Evolutionary conservation across 2,797 vertebrate species (phyloP).

Genomic region (Hozukius guyotensis): DNA sequence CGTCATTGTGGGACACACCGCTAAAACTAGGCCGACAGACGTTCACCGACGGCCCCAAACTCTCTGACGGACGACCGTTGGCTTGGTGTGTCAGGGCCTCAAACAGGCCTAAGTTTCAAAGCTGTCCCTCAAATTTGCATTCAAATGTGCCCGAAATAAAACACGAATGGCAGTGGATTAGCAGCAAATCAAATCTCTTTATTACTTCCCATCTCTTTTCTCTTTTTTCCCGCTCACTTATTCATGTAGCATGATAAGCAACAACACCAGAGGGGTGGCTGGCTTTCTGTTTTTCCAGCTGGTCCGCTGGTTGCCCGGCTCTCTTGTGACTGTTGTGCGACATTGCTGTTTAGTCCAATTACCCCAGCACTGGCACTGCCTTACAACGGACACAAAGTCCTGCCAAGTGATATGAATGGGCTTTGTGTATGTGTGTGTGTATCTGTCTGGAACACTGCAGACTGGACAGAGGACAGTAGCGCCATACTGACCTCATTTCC

Average conservation of each 20-base stretch:
- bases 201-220: neutral
- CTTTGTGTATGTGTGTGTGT: conserved; percentile 47
- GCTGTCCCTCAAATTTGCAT: neutral
- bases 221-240: neutral
- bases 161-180: conserved; percentile 7
- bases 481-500: conserved; percentile 78
- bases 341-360: conserved; percentile 75
- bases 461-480: conserved; percentile 70
- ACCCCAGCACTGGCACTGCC: conserved; percentile 57
- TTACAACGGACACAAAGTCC: conserved; percentile 63
- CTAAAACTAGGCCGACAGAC: neutral
- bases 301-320: conserved; percentile 31
- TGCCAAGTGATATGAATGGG: conserved; percentile 79
- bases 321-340: conserved; percentile 62
- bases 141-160: conserved; percentile 17
- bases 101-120: neutral
- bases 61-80: too few relatives aligned
- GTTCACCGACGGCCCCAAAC: too few relatives aligned
- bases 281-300: conserved; percentile 28
- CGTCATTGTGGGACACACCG: neutral
- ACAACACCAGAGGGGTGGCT: conserved; percentile 9
- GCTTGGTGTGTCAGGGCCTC: neutral
- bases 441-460: conserved; percentile 62
- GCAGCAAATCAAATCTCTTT: conserved; percentile 12
- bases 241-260: conserved; percentile 7